These are phyloP conservation scores for Stenotaenia linearis DNA, from an alignment of 2,888 invertebrate genomes.

Conservation along the genomic window DNA sequence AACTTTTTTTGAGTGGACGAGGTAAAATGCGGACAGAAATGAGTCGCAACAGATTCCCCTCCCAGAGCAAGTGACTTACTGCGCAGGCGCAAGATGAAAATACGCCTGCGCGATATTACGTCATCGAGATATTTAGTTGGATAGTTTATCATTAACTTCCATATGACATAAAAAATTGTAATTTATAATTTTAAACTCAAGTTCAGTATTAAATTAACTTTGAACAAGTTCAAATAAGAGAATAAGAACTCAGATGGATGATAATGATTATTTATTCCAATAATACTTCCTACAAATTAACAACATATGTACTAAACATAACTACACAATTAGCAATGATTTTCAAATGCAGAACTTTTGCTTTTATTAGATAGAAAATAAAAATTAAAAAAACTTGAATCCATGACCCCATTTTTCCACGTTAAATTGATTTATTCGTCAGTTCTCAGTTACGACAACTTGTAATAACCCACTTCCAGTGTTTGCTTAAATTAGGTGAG, in stretches of 20 bases:
- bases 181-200: no score
- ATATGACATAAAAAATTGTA: no score
- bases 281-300: neutral
- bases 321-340: no score
- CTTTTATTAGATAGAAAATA: no score
- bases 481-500: neutral
- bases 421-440: neutral
- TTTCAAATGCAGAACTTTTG: no score
- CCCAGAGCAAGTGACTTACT: neutral
- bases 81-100: neutral
- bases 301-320: neutral
- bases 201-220: no score
- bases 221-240: no score
- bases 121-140: no score
- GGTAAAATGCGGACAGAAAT: neutral
- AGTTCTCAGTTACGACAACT: neutral
- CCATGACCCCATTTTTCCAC: neutral
- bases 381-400: neutral
- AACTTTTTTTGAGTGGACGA: neutral
- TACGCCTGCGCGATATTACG: constrained; percentile 58
- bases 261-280: no score
- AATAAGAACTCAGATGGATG: no score
- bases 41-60: neutral
- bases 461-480: neutral
- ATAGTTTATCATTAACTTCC: no score